Conservation (phyloP, 2,113 vertebrate genomes). For the Pelecanoides urinatrix region DNA sequence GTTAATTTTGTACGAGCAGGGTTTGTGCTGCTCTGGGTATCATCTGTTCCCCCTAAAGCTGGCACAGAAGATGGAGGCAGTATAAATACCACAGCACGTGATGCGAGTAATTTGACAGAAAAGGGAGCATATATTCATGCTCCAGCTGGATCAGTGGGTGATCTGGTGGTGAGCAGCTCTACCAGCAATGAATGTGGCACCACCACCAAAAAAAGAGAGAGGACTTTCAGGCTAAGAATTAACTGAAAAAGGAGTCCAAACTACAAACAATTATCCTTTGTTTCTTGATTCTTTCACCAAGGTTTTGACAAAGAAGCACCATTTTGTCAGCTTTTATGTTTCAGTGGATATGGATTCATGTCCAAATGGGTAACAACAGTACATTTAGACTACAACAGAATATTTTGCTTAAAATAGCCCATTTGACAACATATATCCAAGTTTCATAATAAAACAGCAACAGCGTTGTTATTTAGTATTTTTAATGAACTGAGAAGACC, state of each 20-base stretch:
- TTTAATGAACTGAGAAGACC: conserved; percentile 9
- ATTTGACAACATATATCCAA: neutral
- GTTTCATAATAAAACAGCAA: conserved; percentile 28
- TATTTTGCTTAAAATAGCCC: conserved; percentile 53
- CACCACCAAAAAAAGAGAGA: neutral
- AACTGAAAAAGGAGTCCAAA: neutral
- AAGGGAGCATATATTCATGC: conserved; percentile 6
- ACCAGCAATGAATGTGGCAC: conserved; percentile 29
- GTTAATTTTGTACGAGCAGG: conserved; percentile 54
- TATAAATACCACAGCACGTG: conserved; percentile 57
- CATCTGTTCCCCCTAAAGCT: conserved; percentile 56
- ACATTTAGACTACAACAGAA: conserved; percentile 22
- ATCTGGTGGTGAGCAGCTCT: conserved; percentile 50
- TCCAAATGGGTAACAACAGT: conserved; percentile 53
- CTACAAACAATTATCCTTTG: conserved; percentile 22
- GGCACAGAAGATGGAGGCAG: conserved; percentile 49
- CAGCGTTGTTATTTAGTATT: neutral
- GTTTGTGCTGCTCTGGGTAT: conserved; percentile 49
- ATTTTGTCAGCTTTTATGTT: conserved; percentile 40
- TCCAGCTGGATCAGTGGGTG: conserved; percentile 56
- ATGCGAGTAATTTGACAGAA: conserved; percentile 45
- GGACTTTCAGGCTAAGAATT: neutral
- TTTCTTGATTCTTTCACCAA: neutral
- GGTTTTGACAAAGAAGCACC: conserved; percentile 17
- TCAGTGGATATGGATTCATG: neutral